Base-by-base conservation (phyloP, 2,113 vertebrate species). In the Istiophorus platypterus region DNA sequence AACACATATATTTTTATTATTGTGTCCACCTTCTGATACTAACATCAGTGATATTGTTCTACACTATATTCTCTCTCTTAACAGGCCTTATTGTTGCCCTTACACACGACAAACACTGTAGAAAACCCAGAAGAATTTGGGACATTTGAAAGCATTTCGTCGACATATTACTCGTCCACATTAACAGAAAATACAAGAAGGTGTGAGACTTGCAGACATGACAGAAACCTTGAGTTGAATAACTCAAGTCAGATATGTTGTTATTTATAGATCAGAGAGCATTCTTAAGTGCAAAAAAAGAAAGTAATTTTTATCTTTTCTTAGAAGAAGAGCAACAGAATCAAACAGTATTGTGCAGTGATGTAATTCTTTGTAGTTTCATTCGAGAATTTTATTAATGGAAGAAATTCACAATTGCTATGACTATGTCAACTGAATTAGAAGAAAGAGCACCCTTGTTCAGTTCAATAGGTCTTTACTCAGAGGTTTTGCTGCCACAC, bases 221-320 rank as follows among this genome's bases (percentile, higher is more conserved):
- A 42, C 31, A 12, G 72, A 67, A 66, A 65, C 22, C 71, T 47
- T 70, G 34, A 61, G 63, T 0, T 80, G 64, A 72, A 77, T n/a
- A 77, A 17, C n/a, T 15, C 2, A 78, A 75, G 61, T 70, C 62
- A 71, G 80, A 71, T 31, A n/a, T 80, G 45, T 29, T 9, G 63
- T 34, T 90, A 90, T 88, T 88, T 85, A 86, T 81, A 81, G 78
- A 86, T 76, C 62, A 76, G 22, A 85, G 26, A 77, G 20, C n/a
- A 27, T 64, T 37, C 42, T 47, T 34, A 52, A 4, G 24, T 47
- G 27, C 41, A 58, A 17, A 64, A 68, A 66, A 51, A 68, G 49
- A 37, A 11, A 2, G 26, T 49, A 64, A 76, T 17, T 52, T 51
- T 18, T 8, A 12, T 42, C 26, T 71, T 65, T 63, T 61, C 6